Evolutionary conservation across 1,140 invertebrate genomes (phyloP).

Genomic region (Neodiprion virginianus): DNA sequence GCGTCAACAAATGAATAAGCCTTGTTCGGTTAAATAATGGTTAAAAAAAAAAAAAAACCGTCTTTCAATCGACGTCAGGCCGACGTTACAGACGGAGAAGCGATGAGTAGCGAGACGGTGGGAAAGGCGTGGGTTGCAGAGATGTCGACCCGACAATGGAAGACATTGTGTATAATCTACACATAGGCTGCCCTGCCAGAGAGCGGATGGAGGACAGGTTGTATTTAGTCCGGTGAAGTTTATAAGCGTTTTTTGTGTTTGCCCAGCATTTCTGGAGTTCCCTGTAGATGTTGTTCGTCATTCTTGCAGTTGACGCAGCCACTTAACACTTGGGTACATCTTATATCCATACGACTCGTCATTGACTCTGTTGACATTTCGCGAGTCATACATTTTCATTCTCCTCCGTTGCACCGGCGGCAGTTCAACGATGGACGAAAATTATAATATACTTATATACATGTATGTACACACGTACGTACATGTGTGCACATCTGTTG

Average conservation of each 20-base stretch:
- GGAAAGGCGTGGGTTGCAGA: too few relatives aligned
- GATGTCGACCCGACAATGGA: neutral
- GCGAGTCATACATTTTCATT: neutral
- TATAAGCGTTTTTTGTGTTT: neutral
- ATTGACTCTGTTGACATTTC: constrained; percentile 5
- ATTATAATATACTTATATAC: neutral
- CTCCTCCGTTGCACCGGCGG: neutral
- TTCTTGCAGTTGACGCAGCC: neutral
- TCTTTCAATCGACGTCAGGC: too few relatives aligned
- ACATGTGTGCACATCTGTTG: neutral
- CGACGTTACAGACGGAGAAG: too few relatives aligned
- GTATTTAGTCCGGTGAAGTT: constrained; percentile 1
- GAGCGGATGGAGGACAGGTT: too few relatives aligned
- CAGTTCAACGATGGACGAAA: neutral
- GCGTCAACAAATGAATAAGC: too few relatives aligned
- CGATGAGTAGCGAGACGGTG: too few relatives aligned
- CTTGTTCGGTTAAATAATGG: too few relatives aligned
- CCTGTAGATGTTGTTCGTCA: neutral
- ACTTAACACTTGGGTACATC: neutral
- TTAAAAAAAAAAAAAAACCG: too few relatives aligned
- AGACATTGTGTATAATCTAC: neutral
- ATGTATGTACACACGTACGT: neutral
- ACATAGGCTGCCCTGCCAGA: neutral
- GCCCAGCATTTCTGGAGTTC: neutral
- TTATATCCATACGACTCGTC: neutral